Evolutionary conservation across 37 sponge, comb jelly and placozoan genomes (phyloP), one percentile per base, ranked within the genome.

Genomic region (Spongia lamella): DNA sequence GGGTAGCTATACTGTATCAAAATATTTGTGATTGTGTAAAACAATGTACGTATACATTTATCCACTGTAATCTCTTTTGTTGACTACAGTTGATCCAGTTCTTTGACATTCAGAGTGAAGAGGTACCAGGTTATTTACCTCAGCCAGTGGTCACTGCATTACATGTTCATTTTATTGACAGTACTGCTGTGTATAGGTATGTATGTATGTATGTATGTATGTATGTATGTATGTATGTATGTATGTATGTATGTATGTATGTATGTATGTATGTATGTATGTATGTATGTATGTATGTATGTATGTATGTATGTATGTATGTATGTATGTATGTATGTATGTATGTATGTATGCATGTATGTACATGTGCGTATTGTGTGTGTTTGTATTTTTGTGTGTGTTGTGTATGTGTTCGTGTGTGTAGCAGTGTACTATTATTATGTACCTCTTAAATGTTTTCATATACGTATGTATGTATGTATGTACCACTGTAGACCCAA

Each of bases 161-260:
- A 25, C 90, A 89, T 72, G 25, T 70, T 37, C 90, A 89, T 49
- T 54, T 89, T 32, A 47, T 29, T 30, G 56, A 83, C 64, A 82
- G 75, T 49, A 56, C 73, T 16, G 39, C 89, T 27, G 84, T 83
- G 50, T 93, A 93, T 87, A 81, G 77, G 88, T 88, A n/a, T 13
- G 61, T 50, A 14, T 29, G 16, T 33, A 39, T 59, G 51, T 20
- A 25, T 51, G 6, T 20, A 21, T 38, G 21, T 3, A 22, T 64
- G 5, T 53, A 1, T 52, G 71, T 70, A 13, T 70, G 53, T 70
- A 54, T 7, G 19, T 16, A 14, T 30, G 72, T 52, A 16, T 70
- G 50, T 70, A 6, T 47, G 19, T 29, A 7, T 53, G 22, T n/a
- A 7, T 70, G 26, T 70, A 53, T 52, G 72, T 40, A 7, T 70